Evolutionary conservation across 2,797 vertebrate genomes (phyloP), one percentile per base, ranked within the genome.

Genomic region (Rhadinocentrus ornatus): DNA sequence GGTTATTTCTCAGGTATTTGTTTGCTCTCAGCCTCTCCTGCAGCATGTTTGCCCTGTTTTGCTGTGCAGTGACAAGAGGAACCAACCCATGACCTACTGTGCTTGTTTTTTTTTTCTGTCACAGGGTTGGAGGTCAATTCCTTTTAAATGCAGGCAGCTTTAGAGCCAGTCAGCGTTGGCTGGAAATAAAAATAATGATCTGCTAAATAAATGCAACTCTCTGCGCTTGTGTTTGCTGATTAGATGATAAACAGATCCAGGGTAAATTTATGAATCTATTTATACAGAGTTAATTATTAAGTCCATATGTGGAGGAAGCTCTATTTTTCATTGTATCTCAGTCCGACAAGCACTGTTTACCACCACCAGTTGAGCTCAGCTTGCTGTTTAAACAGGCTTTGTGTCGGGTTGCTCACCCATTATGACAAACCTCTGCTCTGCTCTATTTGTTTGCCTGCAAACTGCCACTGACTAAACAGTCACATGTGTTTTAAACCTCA

Each of bases 331-430:
- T 86, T 88, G 79, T 71, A 60, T 86, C 71, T 77, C 75, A 20
- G 71, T 37, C 70, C 83, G 87, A 88, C 88, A 77, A 69, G 83
- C 81, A 63, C 64, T 86, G 90, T 93, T 90, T 89, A 91, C 89
- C 86, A 73, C 86, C 85, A 88, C 88, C 86, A 83, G 89, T 89
- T 89, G 89, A 89, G 87, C 84, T 71, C 78, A 66, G 80, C 86
- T 82, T 82, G 86, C 85, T 89, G 89, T 92, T 91, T 91, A 91
- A 91, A 91, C 86, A 90, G 85, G 85, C 91, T 92, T 92, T 92
- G 90, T 92, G 90, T 84, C 39, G 85, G 81, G 87, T 65, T 88
- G 89, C 87, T 92, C 88, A 89, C 83, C 88, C 91, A 90, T 91
- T 91, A 90, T 92, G 89, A 90, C 89, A 84, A 86, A 86, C 88